phyloP scores from a whole-genome alignment of 2,797 vertebrate species.

The Myotis pilosus region DNA sequence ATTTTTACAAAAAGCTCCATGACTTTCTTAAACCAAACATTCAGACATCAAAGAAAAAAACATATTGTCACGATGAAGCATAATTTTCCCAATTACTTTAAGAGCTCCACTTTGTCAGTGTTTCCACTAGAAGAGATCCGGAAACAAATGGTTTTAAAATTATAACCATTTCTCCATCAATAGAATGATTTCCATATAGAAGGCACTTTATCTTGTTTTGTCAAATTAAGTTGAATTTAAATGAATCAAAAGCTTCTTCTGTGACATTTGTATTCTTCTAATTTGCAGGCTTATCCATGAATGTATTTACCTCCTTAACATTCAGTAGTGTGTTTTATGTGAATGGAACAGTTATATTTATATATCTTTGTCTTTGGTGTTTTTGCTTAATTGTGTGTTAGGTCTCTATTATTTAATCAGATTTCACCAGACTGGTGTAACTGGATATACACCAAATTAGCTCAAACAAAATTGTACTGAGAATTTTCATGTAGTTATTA shows the following conservation, averaged over 20 bases:
- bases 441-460: background rate
- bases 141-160: conserved; percentile 57
- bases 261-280: background rate
- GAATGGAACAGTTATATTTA: background rate
- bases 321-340: background rate
- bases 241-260: conserved; percentile 44
- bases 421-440: background rate
- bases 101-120: background rate
- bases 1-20: background rate
- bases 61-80: background rate
- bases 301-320: background rate
- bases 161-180: conserved; percentile 2
- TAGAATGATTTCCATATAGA: conserved; percentile 56
- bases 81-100: conserved; percentile 41
- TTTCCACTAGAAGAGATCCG: background rate
- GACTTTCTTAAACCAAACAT: conserved; percentile 24
- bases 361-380: background rate
- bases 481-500: background rate
- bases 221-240: conserved; percentile 60
- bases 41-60: background rate
- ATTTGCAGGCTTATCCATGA: background rate
- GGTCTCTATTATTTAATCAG: background rate
- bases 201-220: conserved; percentile 32
- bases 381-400: conserved; percentile 12
- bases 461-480: background rate